Conservation (phyloP, 2,113 vertebrate species). For the Thomomys bottae region DNA sequence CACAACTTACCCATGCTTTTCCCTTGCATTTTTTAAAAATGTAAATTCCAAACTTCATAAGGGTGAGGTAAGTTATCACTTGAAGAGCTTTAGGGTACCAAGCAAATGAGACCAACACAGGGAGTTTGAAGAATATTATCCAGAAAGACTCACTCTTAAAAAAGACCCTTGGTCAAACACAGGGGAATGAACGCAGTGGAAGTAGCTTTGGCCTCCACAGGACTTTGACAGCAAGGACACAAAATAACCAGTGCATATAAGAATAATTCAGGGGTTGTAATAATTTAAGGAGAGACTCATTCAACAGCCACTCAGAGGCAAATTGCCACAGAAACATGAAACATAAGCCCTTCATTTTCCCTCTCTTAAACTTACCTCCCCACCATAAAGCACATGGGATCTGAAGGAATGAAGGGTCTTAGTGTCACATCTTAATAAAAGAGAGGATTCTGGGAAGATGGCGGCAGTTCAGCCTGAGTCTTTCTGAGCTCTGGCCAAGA, state of each 20-base stretch:
- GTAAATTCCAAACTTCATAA: conserved; percentile 33
- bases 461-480: no score
- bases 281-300: background rate
- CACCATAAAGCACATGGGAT: background rate
- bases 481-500: no score
- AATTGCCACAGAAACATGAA: background rate
- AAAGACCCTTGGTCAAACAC: background rate
- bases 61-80: conserved; percentile 28
- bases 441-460: no score
- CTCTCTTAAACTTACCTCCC: background rate
- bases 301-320: background rate
- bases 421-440: background rate
- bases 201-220: background rate
- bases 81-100: conserved; percentile 24
- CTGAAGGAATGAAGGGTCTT: background rate
- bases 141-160: background rate
- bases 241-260: background rate
- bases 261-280: background rate
- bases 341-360: background rate
- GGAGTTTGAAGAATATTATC: background rate
- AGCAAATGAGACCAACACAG: conserved; percentile 5
- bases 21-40: background rate
- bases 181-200: background rate
- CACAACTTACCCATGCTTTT: background rate
- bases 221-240: background rate